These are phyloP conservation scores for Macquaria ambigua DNA, from an alignment of 2,113 vertebrate species.

Conservation along the genomic window DNA sequence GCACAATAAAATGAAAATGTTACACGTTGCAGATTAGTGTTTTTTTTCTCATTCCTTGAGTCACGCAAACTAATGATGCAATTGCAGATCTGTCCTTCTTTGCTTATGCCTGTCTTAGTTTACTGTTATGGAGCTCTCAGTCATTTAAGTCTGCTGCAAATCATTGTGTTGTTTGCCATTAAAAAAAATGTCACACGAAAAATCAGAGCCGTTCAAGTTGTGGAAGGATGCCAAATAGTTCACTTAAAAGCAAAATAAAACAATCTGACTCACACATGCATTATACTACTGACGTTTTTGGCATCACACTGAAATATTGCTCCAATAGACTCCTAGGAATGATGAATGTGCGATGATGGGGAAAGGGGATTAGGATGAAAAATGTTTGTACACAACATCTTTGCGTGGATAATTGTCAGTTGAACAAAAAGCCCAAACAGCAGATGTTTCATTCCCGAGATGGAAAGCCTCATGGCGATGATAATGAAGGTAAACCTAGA, in stretches of 20 bases:
- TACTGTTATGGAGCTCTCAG: slow-evolving; percentile 41
- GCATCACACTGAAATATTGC: slow-evolving; percentile 44
- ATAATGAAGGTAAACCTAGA: slow-evolving; percentile 68
- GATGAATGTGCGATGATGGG: slow-evolving; percentile 59
- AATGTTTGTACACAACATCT: slow-evolving; percentile 65
- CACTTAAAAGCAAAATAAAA: slow-evolving; percentile 20
- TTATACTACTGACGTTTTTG: slow-evolving; percentile 52
- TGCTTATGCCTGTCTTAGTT: slow-evolving; percentile 15
- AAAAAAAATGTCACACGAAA: slow-evolving; percentile 40
- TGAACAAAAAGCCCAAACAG: slow-evolving; percentile 68
- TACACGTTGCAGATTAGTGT: slow-evolving; percentile 19
- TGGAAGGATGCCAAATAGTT: slow-evolving; percentile 39
- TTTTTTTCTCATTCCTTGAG: slow-evolving; percentile 23
- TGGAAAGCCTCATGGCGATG: slow-evolving; percentile 65
- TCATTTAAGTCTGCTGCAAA: slow-evolving; percentile 57
- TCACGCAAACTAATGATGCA: slow-evolving; percentile 35
- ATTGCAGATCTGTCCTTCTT: slow-evolving; percentile 48
- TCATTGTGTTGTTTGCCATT: slow-evolving; percentile 47
- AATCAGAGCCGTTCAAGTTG: slow-evolving; percentile 35
- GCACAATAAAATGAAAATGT: slow-evolving; percentile 33
- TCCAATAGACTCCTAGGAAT: slow-evolving; percentile 25
- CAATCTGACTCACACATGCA: slow-evolving; percentile 29
- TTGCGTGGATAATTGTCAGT: slow-evolving; percentile 74
- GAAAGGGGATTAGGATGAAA: slow-evolving; percentile 64
- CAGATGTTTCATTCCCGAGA: slow-evolving; percentile 74